Conservation (phyloP, 1,140 invertebrate species). For the Drosophila pachea region DNA sequence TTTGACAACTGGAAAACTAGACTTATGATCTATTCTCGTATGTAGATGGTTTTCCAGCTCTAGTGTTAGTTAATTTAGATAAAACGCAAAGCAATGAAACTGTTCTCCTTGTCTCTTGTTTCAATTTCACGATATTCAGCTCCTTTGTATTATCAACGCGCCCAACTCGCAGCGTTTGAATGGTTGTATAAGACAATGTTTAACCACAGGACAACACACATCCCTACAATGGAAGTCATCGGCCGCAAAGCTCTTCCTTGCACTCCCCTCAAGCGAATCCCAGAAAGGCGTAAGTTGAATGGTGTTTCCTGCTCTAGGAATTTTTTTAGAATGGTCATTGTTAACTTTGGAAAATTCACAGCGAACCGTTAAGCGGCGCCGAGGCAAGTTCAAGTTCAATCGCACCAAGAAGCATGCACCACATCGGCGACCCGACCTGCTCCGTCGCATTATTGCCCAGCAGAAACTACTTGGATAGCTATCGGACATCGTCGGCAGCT, state of each 20-base stretch:
- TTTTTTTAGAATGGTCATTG: no score
- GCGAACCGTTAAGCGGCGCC: constrained; percentile 83
- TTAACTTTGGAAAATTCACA: constrained; percentile 15
- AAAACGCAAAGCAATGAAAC: constrained; percentile 35
- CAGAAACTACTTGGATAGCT: constrained; percentile 83
- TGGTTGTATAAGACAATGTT: constrained; percentile 79
- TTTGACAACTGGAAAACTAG: not conserved
- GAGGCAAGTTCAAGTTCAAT: constrained; percentile 88
- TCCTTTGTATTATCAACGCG: constrained; percentile 79
- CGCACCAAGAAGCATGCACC: constrained; percentile 88
- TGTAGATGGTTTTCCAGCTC: constrained; percentile 30
- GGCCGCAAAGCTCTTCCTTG: constrained; percentile 77
- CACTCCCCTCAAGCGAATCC: constrained; percentile 74
- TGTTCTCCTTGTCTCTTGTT: constrained; percentile 61
- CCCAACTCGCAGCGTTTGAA: constrained; percentile 78
- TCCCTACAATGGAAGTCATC: constrained; percentile 76
- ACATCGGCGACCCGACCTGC: constrained; percentile 78
- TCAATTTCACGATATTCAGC: constrained; percentile 76
- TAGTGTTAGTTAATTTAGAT: constrained; percentile 28
- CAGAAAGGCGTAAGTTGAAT: constrained; percentile 70
- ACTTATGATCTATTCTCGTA: not conserved
- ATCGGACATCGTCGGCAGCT: constrained; percentile 80
- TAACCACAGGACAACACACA: constrained; percentile 78
- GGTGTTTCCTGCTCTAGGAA: no score
- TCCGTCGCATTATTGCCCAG: constrained; percentile 79